These are phyloP conservation scores for Cygnus buccinator DNA, from an alignment of 2,113 vertebrate species.

Conservation along the genomic window DNA sequence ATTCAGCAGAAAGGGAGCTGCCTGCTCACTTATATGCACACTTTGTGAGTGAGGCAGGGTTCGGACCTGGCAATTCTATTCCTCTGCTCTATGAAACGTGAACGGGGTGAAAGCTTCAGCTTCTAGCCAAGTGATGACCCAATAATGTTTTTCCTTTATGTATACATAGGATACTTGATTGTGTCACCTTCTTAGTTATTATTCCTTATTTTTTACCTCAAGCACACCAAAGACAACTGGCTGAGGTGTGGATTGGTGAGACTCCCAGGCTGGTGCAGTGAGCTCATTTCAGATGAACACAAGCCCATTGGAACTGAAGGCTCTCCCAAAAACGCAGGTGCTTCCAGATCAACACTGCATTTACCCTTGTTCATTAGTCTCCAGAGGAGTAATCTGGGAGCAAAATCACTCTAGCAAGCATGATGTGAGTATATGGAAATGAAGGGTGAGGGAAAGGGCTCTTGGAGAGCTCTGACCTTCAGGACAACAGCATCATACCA, in stretches of 20 bases:
- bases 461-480: not conserved
- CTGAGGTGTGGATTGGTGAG: not conserved
- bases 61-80: not conserved
- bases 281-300: not conserved
- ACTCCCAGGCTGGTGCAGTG: not conserved
- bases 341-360: not conserved
- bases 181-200: not conserved
- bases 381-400: not conserved
- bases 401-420: not conserved
- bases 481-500: not conserved
- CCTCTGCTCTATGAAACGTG: not conserved
- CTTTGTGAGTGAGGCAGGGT: not conserved
- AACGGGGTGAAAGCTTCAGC: not conserved
- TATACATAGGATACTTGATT: not conserved
- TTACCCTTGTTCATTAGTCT: not conserved
- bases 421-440: not conserved
- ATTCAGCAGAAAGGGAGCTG: not conserved
- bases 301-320: not conserved
- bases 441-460: not conserved
- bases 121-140: not conserved
- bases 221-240: not conserved
- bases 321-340: not conserved
- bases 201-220: not conserved
- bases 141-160: not conserved
- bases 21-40: not conserved